A percentile compares a stretch with the other conserved stretches of the same genome.
Evolutionary conservation across 2,888 invertebrate species (phyloP).

Genomic region (Syritta pipiens): DNA sequence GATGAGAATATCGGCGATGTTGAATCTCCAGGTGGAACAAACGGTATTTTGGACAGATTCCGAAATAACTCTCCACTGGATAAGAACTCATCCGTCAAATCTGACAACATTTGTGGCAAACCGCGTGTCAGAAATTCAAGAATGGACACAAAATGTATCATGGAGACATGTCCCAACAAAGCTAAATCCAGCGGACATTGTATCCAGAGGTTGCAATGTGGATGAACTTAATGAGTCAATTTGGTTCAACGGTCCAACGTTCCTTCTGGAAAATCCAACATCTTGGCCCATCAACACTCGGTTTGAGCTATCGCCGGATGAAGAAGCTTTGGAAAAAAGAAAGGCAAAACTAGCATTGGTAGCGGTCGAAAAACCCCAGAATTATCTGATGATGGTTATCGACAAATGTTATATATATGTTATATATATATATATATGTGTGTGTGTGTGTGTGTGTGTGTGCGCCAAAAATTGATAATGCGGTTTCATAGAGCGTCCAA

Average conservation of each 20-base stretch:
- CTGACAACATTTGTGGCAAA: conserved; percentile 34
- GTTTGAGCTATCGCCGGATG: neutral
- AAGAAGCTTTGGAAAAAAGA: conserved; percentile 1
- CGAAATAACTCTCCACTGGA: conserved; percentile 40
- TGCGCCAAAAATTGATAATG: too few relatives aligned
- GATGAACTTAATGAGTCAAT: conserved; percentile 14
- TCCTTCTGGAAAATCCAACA: neutral
- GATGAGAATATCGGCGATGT: conserved; percentile 18
- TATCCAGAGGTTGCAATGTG: conserved; percentile 25
- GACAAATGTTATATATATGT: too few relatives aligned
- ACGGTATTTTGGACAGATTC: conserved; percentile 33
- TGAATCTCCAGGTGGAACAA: conserved; percentile 24
- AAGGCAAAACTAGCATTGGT: conserved; percentile 1
- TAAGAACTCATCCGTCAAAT: conserved; percentile 20
- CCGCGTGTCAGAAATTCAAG: conserved; percentile 47
- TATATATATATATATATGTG: too few relatives aligned
- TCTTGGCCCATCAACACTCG: conserved; percentile 9
- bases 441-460: too few relatives aligned
- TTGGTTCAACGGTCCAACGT: conserved; percentile 32
- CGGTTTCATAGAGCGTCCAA: too few relatives aligned
- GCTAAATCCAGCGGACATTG: conserved; percentile 25
- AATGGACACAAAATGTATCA: conserved; percentile 18
- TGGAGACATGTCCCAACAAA: conserved; percentile 36
- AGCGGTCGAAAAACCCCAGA: neutral
- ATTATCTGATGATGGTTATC: neutral